Evolutionary conservation across 2,888 invertebrate genomes (phyloP), one percentile per base, ranked within the genome.

Genomic region (Sinodicranocentrus sp.): DNA sequence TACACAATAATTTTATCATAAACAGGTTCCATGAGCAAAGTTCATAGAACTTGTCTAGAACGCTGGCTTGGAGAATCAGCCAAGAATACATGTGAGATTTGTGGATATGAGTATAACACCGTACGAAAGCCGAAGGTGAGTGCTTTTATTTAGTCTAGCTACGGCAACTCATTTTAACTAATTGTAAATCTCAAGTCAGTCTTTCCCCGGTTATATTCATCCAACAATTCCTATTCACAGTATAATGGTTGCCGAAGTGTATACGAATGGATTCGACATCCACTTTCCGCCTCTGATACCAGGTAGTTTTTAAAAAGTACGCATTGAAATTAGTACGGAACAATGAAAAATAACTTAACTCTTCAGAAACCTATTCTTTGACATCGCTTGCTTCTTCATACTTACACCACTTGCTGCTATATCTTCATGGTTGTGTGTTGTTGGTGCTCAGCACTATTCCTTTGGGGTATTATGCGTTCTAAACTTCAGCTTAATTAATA

Each of bases 361-460:
- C 59, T 73, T 1, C n/a, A 84, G 87, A 15, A 90, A 91, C 87
- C 82, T 91, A 39, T 87, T 91, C 54, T 91, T 91, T 76, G 92
- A 92, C 85, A 54, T 91, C 2, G 87, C 90, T 2, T 91, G 91
- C 85, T 91, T 91, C 84, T 83, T 90, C 26, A 79, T 91, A 28
- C 88, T 92, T 43, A 91, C 91, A 0, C 91, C 91, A 0, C 85
- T 91, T 59, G 90, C 91, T 2, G 85, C 89, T 1, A 87, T 90
- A 39, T 91, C 91, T 54, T 88, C 90, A 1, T 91, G 90, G 88
- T 88, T 91, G 28, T 91, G 91, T 86, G 85, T 90, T 33, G 87
- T 89, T 10, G 91, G 91, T 2, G 90, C 90, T 17, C 82, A 88
- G 19, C 88, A 89, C 48, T 89, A 89, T 75, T 70, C 84, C 0